A percentile compares a stretch with the other conserved stretches of the same genome.
Evolutionary conservation across 2,888 invertebrate species (phyloP).

Genomic region (Hydropsyche betteni): DNA sequence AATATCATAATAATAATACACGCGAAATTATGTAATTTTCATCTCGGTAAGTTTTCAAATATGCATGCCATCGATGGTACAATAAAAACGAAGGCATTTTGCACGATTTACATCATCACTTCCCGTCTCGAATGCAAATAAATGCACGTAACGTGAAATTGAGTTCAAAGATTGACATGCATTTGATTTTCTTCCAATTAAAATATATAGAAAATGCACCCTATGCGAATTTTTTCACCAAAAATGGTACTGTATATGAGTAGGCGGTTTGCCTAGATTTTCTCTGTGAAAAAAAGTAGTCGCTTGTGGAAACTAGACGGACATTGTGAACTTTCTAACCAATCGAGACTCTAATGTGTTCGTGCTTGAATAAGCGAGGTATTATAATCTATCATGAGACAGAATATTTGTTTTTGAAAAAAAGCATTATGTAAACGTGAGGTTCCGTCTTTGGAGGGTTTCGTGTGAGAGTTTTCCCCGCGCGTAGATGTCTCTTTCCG

Average conservation of each 20-base stretch:
- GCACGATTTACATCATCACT: background rate
- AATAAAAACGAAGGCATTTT: background rate
- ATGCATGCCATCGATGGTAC: background rate
- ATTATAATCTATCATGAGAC: no score
- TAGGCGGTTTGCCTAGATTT: conserved; percentile 44
- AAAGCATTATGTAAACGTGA: no score
- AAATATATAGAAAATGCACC: background rate
- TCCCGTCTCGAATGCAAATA: background rate
- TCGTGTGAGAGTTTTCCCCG: no score
- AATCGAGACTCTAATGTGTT: background rate
- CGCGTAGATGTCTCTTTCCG: no score
- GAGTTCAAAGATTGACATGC: background rate
- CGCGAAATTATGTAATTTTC: no score
- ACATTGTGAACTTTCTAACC: conserved; percentile 42
- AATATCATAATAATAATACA: no score
- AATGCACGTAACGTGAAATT: background rate
- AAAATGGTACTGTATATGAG: background rate
- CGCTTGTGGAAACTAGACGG: conserved; percentile 40
- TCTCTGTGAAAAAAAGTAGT: conserved; percentile 40
- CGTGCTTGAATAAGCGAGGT: no score
- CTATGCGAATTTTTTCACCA: conserved; percentile 10
- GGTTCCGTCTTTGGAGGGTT: no score
- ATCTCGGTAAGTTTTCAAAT: no score
- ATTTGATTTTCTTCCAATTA: no score
- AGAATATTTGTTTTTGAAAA: no score